Evolutionary conservation across 1,140 invertebrate species (phyloP).

Genomic region (Centruroides sculpturatus): DNA sequence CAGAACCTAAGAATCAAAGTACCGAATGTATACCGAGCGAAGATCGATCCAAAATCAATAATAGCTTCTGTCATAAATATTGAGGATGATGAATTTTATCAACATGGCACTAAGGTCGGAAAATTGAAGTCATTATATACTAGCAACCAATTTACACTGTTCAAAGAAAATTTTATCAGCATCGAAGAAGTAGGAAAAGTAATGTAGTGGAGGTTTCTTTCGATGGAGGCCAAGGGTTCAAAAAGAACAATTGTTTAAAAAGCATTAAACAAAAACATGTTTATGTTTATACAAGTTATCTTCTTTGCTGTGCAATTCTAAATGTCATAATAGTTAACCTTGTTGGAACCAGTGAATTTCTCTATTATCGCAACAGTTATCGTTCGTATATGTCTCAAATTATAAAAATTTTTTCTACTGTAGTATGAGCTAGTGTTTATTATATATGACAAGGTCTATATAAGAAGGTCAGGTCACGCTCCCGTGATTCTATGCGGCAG

Average conservation of each 20-base stretch:
- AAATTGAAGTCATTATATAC: background rate
- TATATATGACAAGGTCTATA: no score
- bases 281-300: background rate
- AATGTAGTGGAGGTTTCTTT: background rate
- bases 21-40: background rate
- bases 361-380: no score
- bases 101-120: background rate
- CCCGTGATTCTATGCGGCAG: no score
- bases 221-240: background rate
- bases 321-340: background rate
- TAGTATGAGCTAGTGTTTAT: no score
- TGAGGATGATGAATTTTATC: background rate
- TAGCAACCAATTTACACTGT: background rate
- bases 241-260: background rate
- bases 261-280: background rate
- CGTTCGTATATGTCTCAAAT: no score
- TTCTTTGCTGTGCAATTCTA: background rate
- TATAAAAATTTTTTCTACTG: no score
- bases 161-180: conserved; percentile 1
- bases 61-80: background rate
- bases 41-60: background rate
- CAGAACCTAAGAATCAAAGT: background rate
- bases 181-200: background rate
- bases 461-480: no score
- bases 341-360: background rate